Evolutionary conservation across 2,888 invertebrate species (phyloP).

Genomic region (Cosmopolites sordidus): DNA sequence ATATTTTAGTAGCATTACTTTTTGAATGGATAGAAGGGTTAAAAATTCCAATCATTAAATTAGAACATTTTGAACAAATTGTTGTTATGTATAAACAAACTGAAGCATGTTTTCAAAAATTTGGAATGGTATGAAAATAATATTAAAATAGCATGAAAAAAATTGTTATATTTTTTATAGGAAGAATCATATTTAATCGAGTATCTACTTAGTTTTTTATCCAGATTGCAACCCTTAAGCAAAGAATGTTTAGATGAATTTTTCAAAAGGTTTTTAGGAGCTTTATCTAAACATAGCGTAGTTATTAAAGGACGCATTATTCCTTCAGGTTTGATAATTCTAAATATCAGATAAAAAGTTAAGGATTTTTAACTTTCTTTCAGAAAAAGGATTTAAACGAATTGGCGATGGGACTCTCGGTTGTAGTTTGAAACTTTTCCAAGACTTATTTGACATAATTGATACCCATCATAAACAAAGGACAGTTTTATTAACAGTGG

Average conservation of each 20-base stretch:
- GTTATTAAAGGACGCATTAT: slow-evolving; percentile 47
- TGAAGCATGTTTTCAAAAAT: slow-evolving; percentile 57
- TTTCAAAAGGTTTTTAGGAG: slow-evolving; percentile 61
- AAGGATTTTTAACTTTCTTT: slow-evolving; percentile 10
- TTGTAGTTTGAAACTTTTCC: slow-evolving; percentile 54
- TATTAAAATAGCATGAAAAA: not conserved
- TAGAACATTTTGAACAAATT: slow-evolving; percentile 64
- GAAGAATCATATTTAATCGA: slow-evolving; percentile 66
- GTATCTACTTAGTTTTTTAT: slow-evolving; percentile 66
- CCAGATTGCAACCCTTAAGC: slow-evolving; percentile 60
- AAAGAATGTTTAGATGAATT: slow-evolving; percentile 58
- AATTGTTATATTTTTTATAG: slow-evolving; percentile 42
- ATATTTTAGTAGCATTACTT: slow-evolving; percentile 60
- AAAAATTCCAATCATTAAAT: slow-evolving; percentile 62
- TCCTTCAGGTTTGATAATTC: slow-evolving; percentile 50
- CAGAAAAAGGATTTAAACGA: slow-evolving; percentile 50
- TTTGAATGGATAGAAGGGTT: slow-evolving; percentile 76
- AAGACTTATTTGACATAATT: slow-evolving; percentile 51
- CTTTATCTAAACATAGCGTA: slow-evolving; percentile 64
- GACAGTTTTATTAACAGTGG: slow-evolving; percentile 27
- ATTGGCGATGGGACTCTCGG: slow-evolving; percentile 57
- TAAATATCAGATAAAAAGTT: too few species aligned
- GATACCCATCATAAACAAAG: slow-evolving; percentile 48
- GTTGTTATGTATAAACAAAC: slow-evolving; percentile 60
- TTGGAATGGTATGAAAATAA: slow-evolving; percentile 51